Base-by-base conservation (phyloP, 2,888 invertebrate genomes). In the Apamea monoglypha region DNA sequence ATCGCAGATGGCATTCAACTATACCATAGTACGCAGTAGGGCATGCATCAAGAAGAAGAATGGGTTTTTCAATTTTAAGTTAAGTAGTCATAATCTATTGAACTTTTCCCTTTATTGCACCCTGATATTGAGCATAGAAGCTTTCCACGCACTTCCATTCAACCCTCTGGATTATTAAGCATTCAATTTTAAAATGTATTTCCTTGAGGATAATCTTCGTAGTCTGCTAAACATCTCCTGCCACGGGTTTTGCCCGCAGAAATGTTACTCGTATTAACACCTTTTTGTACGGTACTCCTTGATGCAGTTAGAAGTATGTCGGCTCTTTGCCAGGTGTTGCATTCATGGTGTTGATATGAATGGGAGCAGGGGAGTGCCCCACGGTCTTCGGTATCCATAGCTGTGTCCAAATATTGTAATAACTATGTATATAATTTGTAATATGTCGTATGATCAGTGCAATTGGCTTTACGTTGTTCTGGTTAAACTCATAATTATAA, bases 161-260 rank as follows among this genome's bases (percentile, higher is more conserved):
- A 70, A 40, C 25, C 36, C 73, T 36, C 70, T 63, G 67, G n/a
- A 68, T 50, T 78, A 77, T 25, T 71, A 67, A 82, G 21, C 10
- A 47, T 73, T 61, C 32, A 76, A 63, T 78, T 75, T 69, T 47
- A 63, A 80, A 67, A 68, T 25, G n/a, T 63, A 76, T 70, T 70
- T 84, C 72, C 68, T 77, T 63, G 44, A 83, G 70, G 84, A 83
- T 63, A 70, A 84, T 67, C 66, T 63, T 70, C 44, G 14, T 12
- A 40, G 10, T 71, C 56, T 56, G 25, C 25, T 61, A n/a, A 59
- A 76, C 59, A 79, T 59, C 12, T 69, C 18, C 32, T 44, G 36
- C 64, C 12, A 5, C 16, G 29, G 61, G 84, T 76, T 80, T 72
- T 79, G 59, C 68, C 79, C 53, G 40, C 25, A n/a, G 21, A 56